phyloP scores from a whole-genome alignment of 1,140 invertebrate genomes.

The Orchesella cincta region DNA sequence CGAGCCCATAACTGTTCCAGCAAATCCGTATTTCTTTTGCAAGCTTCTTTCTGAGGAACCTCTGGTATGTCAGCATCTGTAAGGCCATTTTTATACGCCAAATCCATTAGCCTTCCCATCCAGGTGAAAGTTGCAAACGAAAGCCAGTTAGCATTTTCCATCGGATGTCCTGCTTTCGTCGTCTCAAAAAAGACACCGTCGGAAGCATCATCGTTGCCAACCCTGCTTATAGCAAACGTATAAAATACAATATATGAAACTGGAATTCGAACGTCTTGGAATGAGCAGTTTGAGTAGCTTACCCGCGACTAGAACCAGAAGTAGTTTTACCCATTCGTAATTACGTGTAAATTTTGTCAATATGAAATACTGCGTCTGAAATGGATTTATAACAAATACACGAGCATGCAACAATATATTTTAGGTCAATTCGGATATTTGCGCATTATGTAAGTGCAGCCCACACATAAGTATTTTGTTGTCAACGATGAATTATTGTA shows the following conservation, averaged over 20 bases:
- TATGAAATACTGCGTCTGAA: no score
- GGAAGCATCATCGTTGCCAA: background rate
- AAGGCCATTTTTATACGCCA: constrained; percentile 61
- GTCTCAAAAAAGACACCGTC: background rate
- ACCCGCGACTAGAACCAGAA: no score
- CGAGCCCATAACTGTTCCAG: constrained; percentile 52
- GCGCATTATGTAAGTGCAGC: no score
- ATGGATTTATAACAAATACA: no score
- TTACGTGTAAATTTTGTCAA: no score
- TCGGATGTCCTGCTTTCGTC: constrained; percentile 45
- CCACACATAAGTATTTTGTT: no score
- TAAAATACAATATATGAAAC: background rate
- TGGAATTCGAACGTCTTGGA: background rate
- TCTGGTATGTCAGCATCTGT: constrained; percentile 58
- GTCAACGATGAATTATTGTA: no score
- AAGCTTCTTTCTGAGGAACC: constrained; percentile 61
- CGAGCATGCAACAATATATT: no score
- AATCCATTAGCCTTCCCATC: constrained; percentile 63
- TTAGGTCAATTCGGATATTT: no score
- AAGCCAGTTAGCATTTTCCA: constrained; percentile 61
- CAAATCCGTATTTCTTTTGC: constrained; percentile 57
- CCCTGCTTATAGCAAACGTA: no score
- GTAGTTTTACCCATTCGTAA: no score
- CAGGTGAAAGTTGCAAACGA: constrained; percentile 64
- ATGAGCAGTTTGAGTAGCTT: background rate